Percentiles rank a stretch among this genome's conserved stretches.
These are phyloP conservation scores for Clarias pachynema DNA, from an alignment of 2,797 vertebrate species.

Conservation along the genomic window DNA sequence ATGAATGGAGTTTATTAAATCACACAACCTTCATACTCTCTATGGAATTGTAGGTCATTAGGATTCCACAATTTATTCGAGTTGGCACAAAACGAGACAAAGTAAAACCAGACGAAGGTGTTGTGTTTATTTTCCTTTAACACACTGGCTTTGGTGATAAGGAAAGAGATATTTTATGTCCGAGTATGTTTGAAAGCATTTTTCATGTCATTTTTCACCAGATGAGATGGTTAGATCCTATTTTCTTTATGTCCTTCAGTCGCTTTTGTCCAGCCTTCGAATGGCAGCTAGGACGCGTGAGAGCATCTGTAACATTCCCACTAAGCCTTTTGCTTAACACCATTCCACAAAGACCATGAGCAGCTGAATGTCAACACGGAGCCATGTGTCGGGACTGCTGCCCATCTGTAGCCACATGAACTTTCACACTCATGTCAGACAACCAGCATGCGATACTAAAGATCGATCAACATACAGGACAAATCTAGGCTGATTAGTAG, in stretches of 20 bases:
- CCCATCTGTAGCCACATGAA: background rate
- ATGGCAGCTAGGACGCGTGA: slow-evolving; percentile 34
- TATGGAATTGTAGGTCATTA: slow-evolving; percentile 63
- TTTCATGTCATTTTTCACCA: background rate
- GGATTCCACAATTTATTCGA: background rate
- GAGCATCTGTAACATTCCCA: slow-evolving; percentile 38
- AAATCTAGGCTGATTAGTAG: slow-evolving; percentile 17
- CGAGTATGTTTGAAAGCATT: background rate
- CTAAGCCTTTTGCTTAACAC: slow-evolving; percentile 52
- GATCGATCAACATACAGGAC: background rate
- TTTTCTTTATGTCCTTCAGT: background rate
- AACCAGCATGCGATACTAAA: background rate
- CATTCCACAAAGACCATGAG: slow-evolving; percentile 46
- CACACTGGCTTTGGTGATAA: background rate
- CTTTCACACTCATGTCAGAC: background rate
- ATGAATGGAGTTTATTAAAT: slow-evolving; percentile 44
- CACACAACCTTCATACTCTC: slow-evolving; percentile 55
- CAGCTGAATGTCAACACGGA: slow-evolving; percentile 46
- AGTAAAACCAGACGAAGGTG: background rate
- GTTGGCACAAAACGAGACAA: background rate
- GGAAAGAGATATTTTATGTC: background rate
- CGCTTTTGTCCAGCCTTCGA: background rate
- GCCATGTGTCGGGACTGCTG: background rate
- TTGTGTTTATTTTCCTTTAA: background rate
- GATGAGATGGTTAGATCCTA: background rate